A percentile compares a stretch with the other conserved stretches of the same genome.
Conservation (phyloP, 2,888 invertebrate species). For the Leptinotarsa haldemani region DNA sequence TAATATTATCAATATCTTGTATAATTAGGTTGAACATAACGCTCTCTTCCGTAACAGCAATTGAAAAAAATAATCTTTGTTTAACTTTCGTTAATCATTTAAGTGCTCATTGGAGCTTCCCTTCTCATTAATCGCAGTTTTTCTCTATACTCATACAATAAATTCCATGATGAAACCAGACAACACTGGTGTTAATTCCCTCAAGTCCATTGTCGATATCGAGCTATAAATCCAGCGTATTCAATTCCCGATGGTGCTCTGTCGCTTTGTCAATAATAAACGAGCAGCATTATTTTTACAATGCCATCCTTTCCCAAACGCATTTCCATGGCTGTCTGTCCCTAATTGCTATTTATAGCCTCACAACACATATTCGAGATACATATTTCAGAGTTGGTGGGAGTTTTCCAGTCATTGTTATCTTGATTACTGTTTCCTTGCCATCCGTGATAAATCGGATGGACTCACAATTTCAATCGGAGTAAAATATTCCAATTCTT, state of each 20-base stretch:
- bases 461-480: slow-evolving; percentile 5
- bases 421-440: slow-evolving; percentile 16
- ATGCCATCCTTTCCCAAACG: slow-evolving; percentile 50
- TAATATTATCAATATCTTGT: no score
- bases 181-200: slow-evolving; percentile 22
- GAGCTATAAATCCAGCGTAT: slow-evolving; percentile 23
- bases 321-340: slow-evolving; percentile 54
- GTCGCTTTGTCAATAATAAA: slow-evolving; percentile 40
- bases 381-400: slow-evolving; percentile 28
- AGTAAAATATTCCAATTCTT: not conserved
- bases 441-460: slow-evolving; percentile 8
- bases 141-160: slow-evolving; percentile 11
- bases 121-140: not conserved
- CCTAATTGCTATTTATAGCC: slow-evolving; percentile 61
- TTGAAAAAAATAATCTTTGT: no score
- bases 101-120: not conserved
- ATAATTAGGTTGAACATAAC: no score
- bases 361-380: slow-evolving; percentile 54
- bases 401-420: slow-evolving; percentile 27
- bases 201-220: slow-evolving; percentile 26
- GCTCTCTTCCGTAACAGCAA: no score
- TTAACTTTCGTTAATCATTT: not conserved
- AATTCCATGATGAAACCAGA: slow-evolving; percentile 7
- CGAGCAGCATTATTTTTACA: slow-evolving; percentile 42
- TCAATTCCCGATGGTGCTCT: slow-evolving; percentile 30